Evolutionary conservation across 2,797 vertebrate genomes (phyloP).

Genomic region (Rachycentron canadum): DNA sequence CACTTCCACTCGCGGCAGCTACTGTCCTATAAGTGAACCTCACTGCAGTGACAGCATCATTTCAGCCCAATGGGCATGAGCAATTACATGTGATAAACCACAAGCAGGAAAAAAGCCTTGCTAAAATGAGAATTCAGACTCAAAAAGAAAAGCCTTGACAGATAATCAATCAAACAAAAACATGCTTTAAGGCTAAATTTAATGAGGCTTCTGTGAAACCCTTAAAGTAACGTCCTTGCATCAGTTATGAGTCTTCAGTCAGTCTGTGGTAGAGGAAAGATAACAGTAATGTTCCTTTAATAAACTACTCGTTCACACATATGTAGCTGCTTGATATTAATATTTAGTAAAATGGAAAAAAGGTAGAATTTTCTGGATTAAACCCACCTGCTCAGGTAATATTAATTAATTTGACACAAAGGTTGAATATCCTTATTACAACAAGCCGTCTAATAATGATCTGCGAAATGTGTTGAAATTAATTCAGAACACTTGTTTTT

Average conservation of each 20-base stretch:
- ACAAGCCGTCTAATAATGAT: not conserved
- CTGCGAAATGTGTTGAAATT: slow-evolving; percentile 9
- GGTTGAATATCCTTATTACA: not conserved
- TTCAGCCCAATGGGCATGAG: slow-evolving; percentile 1
- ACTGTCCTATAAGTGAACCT: slow-evolving; percentile 54
- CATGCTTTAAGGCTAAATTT: slow-evolving; percentile 2
- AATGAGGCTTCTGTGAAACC: slow-evolving; percentile 18
- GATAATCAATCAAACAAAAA: slow-evolving; percentile 16
- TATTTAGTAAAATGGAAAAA: not conserved
- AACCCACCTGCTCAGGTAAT: slow-evolving; percentile 4
- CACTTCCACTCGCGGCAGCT: slow-evolving; percentile 24
- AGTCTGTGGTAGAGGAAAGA: not conserved
- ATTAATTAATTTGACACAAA: slow-evolving; percentile 10
- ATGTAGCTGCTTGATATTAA: not conserved
- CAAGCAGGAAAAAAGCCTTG: not conserved
- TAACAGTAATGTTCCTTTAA: not conserved
- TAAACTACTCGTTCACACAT: not conserved
- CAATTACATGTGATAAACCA: slow-evolving; percentile 6
- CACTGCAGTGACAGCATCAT: slow-evolving; percentile 27
- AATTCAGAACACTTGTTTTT: slow-evolving; percentile 26
- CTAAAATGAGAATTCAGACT: not conserved
- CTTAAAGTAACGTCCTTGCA: slow-evolving; percentile 1
- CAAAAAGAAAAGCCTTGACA: not conserved
- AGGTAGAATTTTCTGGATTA: not conserved
- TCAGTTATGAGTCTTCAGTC: slow-evolving; percentile 1